Evolutionary conservation across 2,888 invertebrate species (phyloP).

Genomic region (Drosophila atripex): DNA sequence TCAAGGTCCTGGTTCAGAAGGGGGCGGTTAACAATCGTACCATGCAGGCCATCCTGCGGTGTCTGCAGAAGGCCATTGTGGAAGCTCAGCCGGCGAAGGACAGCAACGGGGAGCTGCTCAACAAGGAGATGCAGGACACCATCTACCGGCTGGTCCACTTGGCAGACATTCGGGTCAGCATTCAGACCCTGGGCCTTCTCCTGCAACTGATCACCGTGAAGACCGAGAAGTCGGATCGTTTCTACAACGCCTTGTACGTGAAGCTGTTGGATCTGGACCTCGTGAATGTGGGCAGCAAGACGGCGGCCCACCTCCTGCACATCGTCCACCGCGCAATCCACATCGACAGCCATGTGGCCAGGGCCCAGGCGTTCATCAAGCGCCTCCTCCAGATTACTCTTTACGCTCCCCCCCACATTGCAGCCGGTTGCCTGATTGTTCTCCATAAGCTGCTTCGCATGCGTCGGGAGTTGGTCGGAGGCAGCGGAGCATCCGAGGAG

Average conservation of each 20-base stretch:
- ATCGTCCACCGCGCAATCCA: constrained; percentile 93
- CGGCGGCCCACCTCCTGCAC: constrained; percentile 92
- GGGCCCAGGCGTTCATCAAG: constrained; percentile 94
- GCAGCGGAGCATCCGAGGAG: constrained; percentile 48
- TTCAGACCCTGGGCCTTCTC: constrained; percentile 84
- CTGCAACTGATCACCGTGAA: constrained; percentile 81
- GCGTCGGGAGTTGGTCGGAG: constrained; percentile 85
- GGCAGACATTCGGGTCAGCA: constrained; percentile 89
- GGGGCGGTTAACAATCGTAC: constrained; percentile 93
- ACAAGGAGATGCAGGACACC: constrained; percentile 85
- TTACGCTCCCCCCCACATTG: constrained; percentile 90
- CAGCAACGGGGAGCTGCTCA: constrained; percentile 75
- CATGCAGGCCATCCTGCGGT: constrained; percentile 92
- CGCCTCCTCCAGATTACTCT: constrained; percentile 89
- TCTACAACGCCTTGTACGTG: constrained; percentile 94
- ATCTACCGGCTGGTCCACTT: constrained; percentile 92
- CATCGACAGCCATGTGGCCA: constrained; percentile 88
- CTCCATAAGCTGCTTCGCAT: constrained; percentile 85
- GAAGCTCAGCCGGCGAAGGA: constrained; percentile 80
- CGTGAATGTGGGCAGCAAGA: constrained; percentile 85
- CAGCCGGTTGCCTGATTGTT: constrained; percentile 91
- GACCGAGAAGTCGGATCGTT: constrained; percentile 84
- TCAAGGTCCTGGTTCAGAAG: constrained; percentile 93
- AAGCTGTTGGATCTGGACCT: constrained; percentile 92
- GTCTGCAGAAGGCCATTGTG: constrained; percentile 89